These are phyloP conservation scores for Protonemura montana DNA, from an alignment of 2,888 invertebrate genomes.

Conservation along the genomic window DNA sequence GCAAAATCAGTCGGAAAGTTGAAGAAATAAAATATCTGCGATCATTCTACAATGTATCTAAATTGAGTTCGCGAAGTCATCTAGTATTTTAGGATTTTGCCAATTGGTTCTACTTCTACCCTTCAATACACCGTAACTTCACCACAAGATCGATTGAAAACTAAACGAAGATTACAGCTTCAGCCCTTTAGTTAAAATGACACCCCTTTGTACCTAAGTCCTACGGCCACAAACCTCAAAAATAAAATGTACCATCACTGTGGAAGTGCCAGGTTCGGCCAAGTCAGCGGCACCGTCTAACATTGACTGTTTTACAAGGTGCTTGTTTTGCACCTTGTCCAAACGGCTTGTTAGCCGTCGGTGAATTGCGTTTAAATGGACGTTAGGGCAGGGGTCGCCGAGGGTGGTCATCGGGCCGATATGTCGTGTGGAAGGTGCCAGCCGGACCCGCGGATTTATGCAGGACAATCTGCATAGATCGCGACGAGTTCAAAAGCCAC, in stretches of 20 bases:
- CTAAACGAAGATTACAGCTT: too few species aligned
- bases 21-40: too few species aligned
- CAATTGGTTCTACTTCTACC: too few species aligned
- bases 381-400: background rate
- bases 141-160: too few species aligned
- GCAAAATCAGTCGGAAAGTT: too few species aligned
- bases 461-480: background rate
- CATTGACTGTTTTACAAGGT: background rate
- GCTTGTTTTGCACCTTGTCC: background rate
- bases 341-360: background rate
- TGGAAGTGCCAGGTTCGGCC: background rate
- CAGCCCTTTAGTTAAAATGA: too few species aligned
- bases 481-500: background rate
- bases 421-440: background rate
- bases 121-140: too few species aligned
- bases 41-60: too few species aligned
- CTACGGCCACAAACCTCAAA: too few species aligned
- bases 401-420: background rate
- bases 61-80: too few species aligned
- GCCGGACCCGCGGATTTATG: background rate
- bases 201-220: too few species aligned
- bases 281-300: background rate
- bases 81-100: too few species aligned
- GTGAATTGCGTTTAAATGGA: background rate
- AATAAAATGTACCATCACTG: background rate